These are phyloP conservation scores for Tyto alba DNA, from an alignment of 2,113 vertebrate genomes.

Conservation along the genomic window DNA sequence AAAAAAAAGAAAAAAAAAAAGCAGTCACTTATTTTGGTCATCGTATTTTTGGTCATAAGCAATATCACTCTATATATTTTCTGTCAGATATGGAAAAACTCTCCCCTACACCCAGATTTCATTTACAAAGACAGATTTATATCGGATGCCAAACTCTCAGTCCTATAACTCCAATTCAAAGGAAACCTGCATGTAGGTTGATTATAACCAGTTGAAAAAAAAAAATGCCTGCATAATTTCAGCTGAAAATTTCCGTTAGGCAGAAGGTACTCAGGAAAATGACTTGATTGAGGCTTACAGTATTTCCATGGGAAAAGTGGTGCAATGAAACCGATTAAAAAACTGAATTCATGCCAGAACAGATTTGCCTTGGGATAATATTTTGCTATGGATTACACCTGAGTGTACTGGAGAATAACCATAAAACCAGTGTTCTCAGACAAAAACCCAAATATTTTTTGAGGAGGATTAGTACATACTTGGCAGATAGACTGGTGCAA, in stretches of 20 bases:
- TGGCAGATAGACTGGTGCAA: background rate
- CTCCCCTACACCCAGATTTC: fast-evolving
- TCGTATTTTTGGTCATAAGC: background rate
- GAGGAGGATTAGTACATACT: background rate
- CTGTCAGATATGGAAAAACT: background rate
- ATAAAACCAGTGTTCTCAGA: background rate
- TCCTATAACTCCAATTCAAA: background rate
- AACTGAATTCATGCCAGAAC: background rate
- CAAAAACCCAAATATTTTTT: background rate
- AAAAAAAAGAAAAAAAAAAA: background rate
- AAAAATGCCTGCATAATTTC: background rate
- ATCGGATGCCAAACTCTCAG: background rate
- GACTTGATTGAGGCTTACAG: background rate
- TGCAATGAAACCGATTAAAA: background rate
- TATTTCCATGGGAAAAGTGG: background rate
- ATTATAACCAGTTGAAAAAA: background rate
- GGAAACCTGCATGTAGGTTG: background rate
- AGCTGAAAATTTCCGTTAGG: background rate
- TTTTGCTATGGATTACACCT: background rate
- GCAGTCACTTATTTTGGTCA: background rate
- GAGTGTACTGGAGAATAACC: background rate
- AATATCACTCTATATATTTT: background rate
- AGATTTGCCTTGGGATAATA: background rate
- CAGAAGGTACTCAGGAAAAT: background rate
- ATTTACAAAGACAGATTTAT: background rate